Evolutionary conservation across 2,888 invertebrate genomes (phyloP).

Genomic region (Proisotoma minuta): DNA sequence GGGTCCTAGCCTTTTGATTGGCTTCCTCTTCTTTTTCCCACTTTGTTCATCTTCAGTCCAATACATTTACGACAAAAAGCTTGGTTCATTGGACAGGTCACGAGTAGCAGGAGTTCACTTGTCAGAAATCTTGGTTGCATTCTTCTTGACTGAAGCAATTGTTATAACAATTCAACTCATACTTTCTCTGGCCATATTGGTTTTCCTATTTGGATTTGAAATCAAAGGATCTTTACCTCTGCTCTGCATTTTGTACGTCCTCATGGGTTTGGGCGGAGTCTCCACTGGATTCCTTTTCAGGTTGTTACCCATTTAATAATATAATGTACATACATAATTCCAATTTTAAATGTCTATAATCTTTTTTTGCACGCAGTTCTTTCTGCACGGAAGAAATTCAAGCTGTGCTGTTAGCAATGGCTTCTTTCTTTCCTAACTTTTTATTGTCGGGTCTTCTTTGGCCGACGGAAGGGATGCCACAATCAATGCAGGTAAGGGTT

Average conservation of each 20-base stretch:
- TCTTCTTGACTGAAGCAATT: constrained; percentile 25
- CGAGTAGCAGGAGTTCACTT: constrained; percentile 33
- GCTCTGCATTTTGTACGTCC: constrained; percentile 14
- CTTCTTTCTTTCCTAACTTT: constrained; percentile 35
- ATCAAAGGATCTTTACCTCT: constrained; percentile 24
- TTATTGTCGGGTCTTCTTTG: constrained; percentile 62
- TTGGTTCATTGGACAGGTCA: constrained; percentile 25
- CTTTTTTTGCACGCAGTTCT: constrained; percentile 59
- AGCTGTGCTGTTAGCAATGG: constrained; percentile 65
- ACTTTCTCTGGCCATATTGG: constrained; percentile 29
- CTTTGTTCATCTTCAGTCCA: constrained; percentile 30
- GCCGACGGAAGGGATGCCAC: constrained; percentile 93
- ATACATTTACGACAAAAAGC: constrained; percentile 30
- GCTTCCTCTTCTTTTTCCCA: constrained; percentile 33
- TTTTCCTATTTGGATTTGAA: constrained; percentile 28
- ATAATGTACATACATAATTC: not conserved
- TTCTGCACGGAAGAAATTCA: constrained; percentile 86
- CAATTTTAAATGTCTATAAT: not conserved
- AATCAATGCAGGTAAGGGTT: constrained; percentile 52
- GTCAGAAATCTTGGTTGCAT: constrained; percentile 29
- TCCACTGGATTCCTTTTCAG: no score
- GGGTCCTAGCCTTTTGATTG: constrained; percentile 66
- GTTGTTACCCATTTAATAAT: not conserved
- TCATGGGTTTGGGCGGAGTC: constrained; percentile 27
- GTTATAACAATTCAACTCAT: constrained; percentile 31